phyloP scores from a whole-genome alignment of 2,113 vertebrate genomes.

The Channa argus region DNA sequence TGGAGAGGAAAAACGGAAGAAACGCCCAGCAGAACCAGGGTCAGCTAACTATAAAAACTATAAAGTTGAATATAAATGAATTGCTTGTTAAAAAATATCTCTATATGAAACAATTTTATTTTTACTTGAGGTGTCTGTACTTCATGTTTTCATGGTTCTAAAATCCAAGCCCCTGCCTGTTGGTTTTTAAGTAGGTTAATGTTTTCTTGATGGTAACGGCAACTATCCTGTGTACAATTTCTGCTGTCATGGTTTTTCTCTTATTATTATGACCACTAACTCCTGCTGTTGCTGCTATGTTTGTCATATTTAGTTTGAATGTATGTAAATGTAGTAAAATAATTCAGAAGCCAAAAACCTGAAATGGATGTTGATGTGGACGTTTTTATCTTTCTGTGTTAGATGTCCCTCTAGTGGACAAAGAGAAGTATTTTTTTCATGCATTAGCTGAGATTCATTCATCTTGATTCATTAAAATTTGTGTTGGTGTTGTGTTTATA shows the following conservation, averaged over 20 bases:
- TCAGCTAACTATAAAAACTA: background rate
- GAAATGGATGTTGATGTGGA: background rate
- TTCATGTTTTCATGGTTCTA: no score
- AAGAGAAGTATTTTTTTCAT: background rate
- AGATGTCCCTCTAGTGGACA: constrained; percentile 72
- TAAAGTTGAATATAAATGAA: background rate
- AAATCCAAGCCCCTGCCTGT: background rate
- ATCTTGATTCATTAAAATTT: background rate
- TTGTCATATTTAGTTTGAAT: constrained; percentile 3
- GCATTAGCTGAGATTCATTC: background rate
- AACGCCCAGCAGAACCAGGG: no score
- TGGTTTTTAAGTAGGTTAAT: background rate
- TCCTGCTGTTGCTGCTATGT: background rate
- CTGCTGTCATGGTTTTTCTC: background rate
- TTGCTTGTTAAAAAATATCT: background rate
- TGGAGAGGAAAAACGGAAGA: no score
- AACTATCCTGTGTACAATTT: background rate
- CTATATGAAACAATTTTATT: background rate
- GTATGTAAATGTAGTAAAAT: constrained; percentile 14
- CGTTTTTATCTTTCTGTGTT: background rate
- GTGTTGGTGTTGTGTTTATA: background rate
- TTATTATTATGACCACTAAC: background rate
- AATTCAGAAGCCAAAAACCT: background rate
- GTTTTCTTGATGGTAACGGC: background rate
- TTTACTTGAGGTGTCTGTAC: background rate